Base-by-base conservation (phyloP, 2,888 invertebrate genomes). In the Eristalinus sepulchralis region DNA sequence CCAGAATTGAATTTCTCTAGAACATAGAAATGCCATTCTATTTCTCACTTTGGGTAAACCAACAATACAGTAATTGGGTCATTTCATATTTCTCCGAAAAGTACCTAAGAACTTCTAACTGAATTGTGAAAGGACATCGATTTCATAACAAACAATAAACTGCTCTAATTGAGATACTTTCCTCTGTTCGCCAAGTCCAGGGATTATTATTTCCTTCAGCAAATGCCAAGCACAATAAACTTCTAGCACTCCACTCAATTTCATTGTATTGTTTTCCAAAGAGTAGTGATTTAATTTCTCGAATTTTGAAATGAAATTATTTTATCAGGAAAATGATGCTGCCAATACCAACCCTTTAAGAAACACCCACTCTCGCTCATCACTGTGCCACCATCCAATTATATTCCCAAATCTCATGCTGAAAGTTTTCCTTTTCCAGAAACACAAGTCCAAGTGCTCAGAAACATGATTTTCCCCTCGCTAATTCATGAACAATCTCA, bases 401-500 rank as follows among this genome's bases (percentile, higher is more conserved):
- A 80, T 67, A 72, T 76, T 76, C 67, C 71, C 47, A 71, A 75
- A 79, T 84, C 75, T 62, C 55, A 76, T 39, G 64, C 70, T 84
- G 22, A 55, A 76, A 84, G 75, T 66, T 84, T 53, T 67, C 36
- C 17, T 11, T 47, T 59, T 62, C 36, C 17, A 34, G 1, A 17
- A 66, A 71, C 33, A 57, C 57, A 27, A 33, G 20, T 36, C 20
- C n/a, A 62, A 34, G 33, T 31, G 57, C 13, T 75, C 17, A 31
- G 68, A 66, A 84, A 81, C 75, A 81, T 81, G 81, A 67, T 84
- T 72, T 71, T 81, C 76, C 71, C 62, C 24, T 81, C 67, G 67
- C 84, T 84, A 76, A 84, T 84, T 84, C 76, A 63, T 31, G 67
- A 72, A 81, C 71, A 84, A 77, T 84, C 62, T 81, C 39, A 76